These are phyloP conservation scores for Eupithecia subumbrata DNA, from an alignment of 2,888 invertebrate species.

Conservation along the genomic window DNA sequence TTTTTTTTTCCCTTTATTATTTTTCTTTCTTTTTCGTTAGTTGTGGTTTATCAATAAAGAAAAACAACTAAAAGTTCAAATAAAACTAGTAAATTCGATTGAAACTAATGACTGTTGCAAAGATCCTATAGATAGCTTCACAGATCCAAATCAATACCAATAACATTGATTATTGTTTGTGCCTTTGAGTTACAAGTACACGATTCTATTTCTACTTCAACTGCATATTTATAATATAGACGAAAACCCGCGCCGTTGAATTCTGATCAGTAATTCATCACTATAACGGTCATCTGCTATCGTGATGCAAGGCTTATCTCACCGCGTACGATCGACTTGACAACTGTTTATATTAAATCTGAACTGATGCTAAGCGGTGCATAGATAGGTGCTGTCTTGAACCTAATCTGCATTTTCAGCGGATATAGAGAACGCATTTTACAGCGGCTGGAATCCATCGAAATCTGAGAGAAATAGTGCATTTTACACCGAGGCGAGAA, in stretches of 20 bases:
- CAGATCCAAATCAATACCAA: no score
- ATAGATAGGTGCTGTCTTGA: slow-evolving; percentile 4
- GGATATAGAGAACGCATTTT: neutral
- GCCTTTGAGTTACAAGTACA: no score
- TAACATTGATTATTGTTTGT: no score
- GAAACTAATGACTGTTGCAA: no score
- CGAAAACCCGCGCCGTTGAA: neutral
- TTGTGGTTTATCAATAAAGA: no score
- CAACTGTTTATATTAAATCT: slow-evolving; percentile 53
- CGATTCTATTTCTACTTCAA: neutral
- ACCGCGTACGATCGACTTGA: slow-evolving; percentile 57
- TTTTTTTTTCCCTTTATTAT: no score
- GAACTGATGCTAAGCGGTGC: slow-evolving; percentile 38
- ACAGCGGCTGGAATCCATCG: neutral
- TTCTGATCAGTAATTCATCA: slow-evolving; percentile 56
- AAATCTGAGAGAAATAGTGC: no score
- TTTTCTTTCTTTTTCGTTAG: no score
- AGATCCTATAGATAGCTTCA: no score
- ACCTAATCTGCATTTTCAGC: neutral
- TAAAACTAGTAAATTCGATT: no score
- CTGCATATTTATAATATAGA: neutral
- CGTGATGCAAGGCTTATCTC: slow-evolving; percentile 57
- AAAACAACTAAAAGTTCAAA: no score
- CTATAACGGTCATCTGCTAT: slow-evolving; percentile 53
- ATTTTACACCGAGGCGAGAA: no score